These are phyloP conservation scores for Synanthedon formicaeformis DNA, from an alignment of 2,888 invertebrate species.

Conservation along the genomic window DNA sequence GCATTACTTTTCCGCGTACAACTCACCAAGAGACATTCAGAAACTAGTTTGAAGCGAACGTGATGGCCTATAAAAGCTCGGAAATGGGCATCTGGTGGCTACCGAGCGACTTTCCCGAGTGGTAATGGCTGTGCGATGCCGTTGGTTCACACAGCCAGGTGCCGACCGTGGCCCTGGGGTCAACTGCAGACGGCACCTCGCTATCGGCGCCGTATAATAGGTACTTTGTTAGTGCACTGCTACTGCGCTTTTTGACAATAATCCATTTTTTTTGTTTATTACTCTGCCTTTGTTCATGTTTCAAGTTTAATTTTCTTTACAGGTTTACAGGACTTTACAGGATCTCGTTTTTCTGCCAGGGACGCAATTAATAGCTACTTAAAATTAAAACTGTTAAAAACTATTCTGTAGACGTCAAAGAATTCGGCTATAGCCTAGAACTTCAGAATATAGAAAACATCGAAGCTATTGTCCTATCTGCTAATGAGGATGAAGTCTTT, in stretches of 20 bases:
- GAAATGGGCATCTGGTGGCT: conserved; percentile 50
- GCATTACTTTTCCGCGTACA: conserved; percentile 42
- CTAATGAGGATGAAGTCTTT: no score
- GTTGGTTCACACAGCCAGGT: conserved; percentile 37
- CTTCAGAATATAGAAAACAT: no score
- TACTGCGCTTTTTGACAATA: not conserved
- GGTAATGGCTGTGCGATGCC: conserved; percentile 18
- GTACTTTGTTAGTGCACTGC: not conserved
- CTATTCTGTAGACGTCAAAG: no score
- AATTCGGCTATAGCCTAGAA: no score
- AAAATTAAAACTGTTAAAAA: no score
- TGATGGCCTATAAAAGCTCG: conserved; percentile 61
- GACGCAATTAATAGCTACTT: no score
- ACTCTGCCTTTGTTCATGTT: no score
- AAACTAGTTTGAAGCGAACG: conserved; percentile 58
- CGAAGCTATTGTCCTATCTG: no score
- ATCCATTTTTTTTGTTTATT: no score
- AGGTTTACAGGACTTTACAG: no score
- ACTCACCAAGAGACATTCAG: conserved; percentile 46
- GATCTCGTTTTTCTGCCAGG: no score
- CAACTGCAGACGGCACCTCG: conserved; percentile 15
- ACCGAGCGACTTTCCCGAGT: conserved; percentile 56
- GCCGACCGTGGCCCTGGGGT: conserved; percentile 29
- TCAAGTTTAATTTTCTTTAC: no score
- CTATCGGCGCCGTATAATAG: not conserved